phyloP scores from a whole-genome alignment of 2,797 vertebrate species.

The Capromys pilorides region DNA sequence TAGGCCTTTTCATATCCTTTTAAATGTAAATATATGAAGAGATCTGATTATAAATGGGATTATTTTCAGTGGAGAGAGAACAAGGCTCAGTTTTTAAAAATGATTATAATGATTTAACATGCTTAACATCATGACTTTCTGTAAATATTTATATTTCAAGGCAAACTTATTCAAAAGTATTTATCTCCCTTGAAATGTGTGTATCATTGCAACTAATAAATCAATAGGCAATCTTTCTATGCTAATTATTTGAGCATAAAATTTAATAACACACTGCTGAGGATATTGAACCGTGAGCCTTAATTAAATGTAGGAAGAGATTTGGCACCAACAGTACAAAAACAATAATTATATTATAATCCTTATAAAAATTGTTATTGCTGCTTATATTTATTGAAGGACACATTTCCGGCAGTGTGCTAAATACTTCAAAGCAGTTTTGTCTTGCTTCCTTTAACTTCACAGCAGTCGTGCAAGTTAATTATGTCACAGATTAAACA shows the following conservation, averaged over 20 bases:
- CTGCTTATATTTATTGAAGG: conserved; percentile 12
- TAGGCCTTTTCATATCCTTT: not conserved
- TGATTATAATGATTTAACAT: not conserved
- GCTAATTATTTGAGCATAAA: conserved; percentile 5
- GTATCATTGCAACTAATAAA: conserved; percentile 27
- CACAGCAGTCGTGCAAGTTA: not conserved
- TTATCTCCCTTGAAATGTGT: conserved; percentile 27
- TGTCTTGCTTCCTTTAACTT: not conserved
- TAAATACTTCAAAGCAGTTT: conserved; percentile 39
- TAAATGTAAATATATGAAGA: conserved; percentile 52
- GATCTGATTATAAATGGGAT: conserved; percentile 51
- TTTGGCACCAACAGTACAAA: conserved; percentile 44
- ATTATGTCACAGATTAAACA: not conserved
- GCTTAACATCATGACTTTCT: not conserved
- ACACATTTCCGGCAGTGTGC: not conserved
- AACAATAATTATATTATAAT: conserved; percentile 41
- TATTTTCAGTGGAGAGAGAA: conserved; percentile 18
- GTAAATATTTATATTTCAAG: conserved; percentile 44
- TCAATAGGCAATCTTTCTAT: conserved; percentile 3
- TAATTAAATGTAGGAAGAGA: conserved; percentile 42
- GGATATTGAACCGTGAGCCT: conserved; percentile 39
- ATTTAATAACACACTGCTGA: conserved; percentile 45
- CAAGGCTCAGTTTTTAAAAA: not conserved
- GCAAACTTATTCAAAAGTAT: not conserved
- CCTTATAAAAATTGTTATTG: conserved; percentile 21